Conservation (phyloP, 2,888 invertebrate genomes). For the Athripsodes cinereus region DNA sequence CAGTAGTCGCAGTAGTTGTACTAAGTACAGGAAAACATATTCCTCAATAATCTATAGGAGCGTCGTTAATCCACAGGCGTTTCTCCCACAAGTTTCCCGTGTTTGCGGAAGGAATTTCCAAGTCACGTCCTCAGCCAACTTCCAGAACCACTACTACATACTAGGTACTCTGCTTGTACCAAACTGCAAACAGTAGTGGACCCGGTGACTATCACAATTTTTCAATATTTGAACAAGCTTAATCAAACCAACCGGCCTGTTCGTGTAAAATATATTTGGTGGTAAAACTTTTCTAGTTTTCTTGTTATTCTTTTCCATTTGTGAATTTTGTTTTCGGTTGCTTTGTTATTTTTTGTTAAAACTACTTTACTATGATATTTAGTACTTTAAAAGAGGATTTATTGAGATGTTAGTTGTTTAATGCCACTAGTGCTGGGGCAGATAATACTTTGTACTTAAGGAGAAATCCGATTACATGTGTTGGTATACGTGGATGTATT, state of each 20-base stretch:
- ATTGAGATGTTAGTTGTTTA: background rate
- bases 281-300: background rate
- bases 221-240: constrained; percentile 26
- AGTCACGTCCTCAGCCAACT: constrained; percentile 18
- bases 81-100: constrained; percentile 14
- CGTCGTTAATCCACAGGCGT: constrained; percentile 16
- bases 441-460: background rate
- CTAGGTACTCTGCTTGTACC: background rate
- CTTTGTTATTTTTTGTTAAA: background rate
- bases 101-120: constrained; percentile 22
- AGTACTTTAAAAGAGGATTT: constrained; percentile 1
- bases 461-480: constrained; percentile 1
- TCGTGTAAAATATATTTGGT: background rate
- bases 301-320: background rate
- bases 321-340: background rate
- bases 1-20: background rate
- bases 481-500: background rate
- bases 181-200: constrained; percentile 22
- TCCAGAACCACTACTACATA: background rate
- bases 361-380: background rate
- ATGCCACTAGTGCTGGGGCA: background rate
- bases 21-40: constrained; percentile 8
- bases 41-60: constrained; percentile 18
- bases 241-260: constrained; percentile 15
- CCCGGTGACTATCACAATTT: constrained; percentile 22